Evolutionary conservation across 37 sponge, comb jelly and placozoan species (phyloP), one percentile per base, ranked within the genome.

Genomic region (Halichondria panicea): DNA sequence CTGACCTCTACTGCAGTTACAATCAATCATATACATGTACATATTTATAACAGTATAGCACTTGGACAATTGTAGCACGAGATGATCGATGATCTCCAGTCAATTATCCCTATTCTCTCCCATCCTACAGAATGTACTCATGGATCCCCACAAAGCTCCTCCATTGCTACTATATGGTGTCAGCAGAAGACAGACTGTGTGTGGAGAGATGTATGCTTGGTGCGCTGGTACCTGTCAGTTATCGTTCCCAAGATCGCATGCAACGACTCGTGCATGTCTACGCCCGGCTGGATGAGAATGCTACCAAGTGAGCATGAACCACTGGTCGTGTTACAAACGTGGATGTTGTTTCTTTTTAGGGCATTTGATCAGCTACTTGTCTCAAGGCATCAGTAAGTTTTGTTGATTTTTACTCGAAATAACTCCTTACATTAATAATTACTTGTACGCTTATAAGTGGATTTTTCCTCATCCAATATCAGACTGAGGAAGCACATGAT

Each of bases 61-160:
- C n/a, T n/a, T n/a, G n/a, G n/a, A n/a, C n/a, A n/a, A n/a, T n/a
- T n/a, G n/a, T n/a, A n/a, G n/a, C n/a, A n/a, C n/a, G n/a, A n/a
- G n/a, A n/a, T n/a, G n/a, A n/a, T n/a, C n/a, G n/a, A n/a, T n/a
- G n/a, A n/a, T n/a, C n/a, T n/a, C n/a, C n/a, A n/a, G n/a, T n/a
- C 56, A 3, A n/a, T 55, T 27, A n/a, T 6, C 56, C 56, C 9
- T 6, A 3, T 6, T 55, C 7, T 27, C 9, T 6, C 9, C 56
- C 56, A 9, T 27, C 56, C n/a, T n/a, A n/a, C n/a, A n/a, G n/a
- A n/a, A n/a, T n/a, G n/a, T n/a, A n/a, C n/a, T n/a, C n/a, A n/a
- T 95, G 95, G 95, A 91, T 95, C 36, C 92, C 95, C 42, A 91
- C 80, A 60, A 95, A 95, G 83, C 59, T 95, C 31, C 70, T 95